Conservation (phyloP, 1,140 invertebrate genomes). For the Cyrtorhinus lividipennis region DNA sequence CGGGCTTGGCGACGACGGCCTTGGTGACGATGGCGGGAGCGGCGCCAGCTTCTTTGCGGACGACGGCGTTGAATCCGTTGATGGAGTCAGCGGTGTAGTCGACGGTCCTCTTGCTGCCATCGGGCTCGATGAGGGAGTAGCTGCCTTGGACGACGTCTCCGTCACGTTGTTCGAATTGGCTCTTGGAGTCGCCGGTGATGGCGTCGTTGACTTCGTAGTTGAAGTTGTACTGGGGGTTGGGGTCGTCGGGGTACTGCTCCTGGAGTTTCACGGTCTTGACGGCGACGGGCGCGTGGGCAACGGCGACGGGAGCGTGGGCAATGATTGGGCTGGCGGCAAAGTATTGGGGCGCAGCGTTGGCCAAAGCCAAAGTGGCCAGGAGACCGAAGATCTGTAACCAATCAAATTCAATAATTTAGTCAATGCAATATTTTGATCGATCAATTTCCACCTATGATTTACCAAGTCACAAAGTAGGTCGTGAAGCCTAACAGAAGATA, state of each 20-base stretch:
- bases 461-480: too few relatives aligned
- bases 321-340: background rate
- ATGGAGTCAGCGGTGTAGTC: slow-evolving; percentile 43
- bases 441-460: too few relatives aligned
- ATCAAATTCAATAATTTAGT: too few relatives aligned
- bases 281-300: background rate
- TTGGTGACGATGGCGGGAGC: background rate
- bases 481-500: too few relatives aligned
- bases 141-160: slow-evolving; percentile 37
- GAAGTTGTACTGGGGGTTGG: slow-evolving; percentile 6
- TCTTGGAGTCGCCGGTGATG: slow-evolving; percentile 28
- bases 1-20: background rate
- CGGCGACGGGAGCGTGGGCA: slow-evolving; percentile 1
- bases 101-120: slow-evolving; percentile 41
- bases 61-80: slow-evolving; percentile 42
- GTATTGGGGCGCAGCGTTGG: background rate
- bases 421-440: too few relatives aligned
- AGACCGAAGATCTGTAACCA: background rate
- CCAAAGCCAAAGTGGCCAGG: background rate
- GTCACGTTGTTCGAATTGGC: background rate
- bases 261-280: slow-evolving; percentile 3
- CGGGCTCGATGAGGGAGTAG: slow-evolving; percentile 41
- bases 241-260: slow-evolving; percentile 1
- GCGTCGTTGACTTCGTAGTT: slow-evolving; percentile 8
- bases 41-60: slow-evolving; percentile 1